A percentile compares a stretch with the other conserved stretches of the same genome.
Evolutionary conservation across 1,140 invertebrate genomes (phyloP).

Genomic region (Ostrea denselamellosa): DNA sequence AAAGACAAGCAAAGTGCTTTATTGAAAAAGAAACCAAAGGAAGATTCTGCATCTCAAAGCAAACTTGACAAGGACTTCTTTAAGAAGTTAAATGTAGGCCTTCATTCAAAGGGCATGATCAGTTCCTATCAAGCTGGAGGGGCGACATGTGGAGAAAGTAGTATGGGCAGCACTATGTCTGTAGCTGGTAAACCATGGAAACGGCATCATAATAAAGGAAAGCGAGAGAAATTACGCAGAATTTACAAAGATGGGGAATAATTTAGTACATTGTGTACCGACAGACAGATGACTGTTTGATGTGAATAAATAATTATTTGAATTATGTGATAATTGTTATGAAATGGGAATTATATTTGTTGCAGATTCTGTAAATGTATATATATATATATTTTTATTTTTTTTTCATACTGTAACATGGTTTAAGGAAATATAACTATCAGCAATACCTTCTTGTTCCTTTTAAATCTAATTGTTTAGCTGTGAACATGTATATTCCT

Average conservation of each 20-base stretch:
- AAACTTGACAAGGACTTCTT: slow-evolving; percentile 80
- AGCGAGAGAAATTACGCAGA: slow-evolving; percentile 91
- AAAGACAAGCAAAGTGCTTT: slow-evolving; percentile 27
- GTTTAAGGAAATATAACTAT: too few species aligned
- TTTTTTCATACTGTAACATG: too few species aligned
- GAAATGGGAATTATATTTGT: too few species aligned
- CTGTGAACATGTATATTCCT: too few species aligned
- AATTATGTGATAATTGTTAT: too few species aligned
- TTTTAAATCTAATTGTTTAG: too few species aligned
- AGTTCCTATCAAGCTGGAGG: slow-evolving; percentile 54
- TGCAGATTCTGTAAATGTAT: too few species aligned
- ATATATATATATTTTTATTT: too few species aligned
- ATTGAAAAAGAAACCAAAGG: slow-evolving; percentile 19
- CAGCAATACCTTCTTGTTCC: too few species aligned
- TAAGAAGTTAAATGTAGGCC: slow-evolving; percentile 69
- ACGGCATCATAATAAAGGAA: slow-evolving; percentile 89
- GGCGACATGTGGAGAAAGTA: background rate
- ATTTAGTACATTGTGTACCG: background rate
- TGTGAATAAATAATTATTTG: too few species aligned
- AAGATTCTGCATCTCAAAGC: background rate
- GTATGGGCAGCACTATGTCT: slow-evolving; percentile 46
- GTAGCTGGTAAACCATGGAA: slow-evolving; percentile 88
- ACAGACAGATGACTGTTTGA: too few species aligned
- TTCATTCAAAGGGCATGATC: slow-evolving; percentile 64
- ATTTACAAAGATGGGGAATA: slow-evolving; percentile 86